These are phyloP conservation scores for Anagrus nilaparvatae DNA, from an alignment of 1,140 invertebrate species.

Conservation along the genomic window DNA sequence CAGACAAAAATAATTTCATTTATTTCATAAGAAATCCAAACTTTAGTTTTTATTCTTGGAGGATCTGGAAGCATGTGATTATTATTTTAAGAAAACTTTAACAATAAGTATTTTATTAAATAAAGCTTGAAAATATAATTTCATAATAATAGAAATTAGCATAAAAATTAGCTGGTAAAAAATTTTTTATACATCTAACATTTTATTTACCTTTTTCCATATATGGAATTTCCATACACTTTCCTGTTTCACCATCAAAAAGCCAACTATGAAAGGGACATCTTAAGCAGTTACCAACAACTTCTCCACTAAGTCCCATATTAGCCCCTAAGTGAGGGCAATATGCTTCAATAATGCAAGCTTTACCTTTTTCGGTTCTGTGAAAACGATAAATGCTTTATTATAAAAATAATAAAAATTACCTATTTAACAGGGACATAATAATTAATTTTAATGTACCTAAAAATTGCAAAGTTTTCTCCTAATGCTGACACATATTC, in stretches of 20 bases:
- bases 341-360: slow-evolving; percentile 68
- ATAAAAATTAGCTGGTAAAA: not conserved
- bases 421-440: too few relatives aligned
- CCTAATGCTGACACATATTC: slow-evolving; percentile 58
- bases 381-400: too few relatives aligned
- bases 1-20: slow-evolving; percentile 72
- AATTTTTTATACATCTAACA: not conserved
- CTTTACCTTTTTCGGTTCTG: slow-evolving; percentile 46
- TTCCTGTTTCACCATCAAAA: slow-evolving; percentile 62
- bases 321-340: slow-evolving; percentile 85
- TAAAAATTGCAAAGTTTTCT: slow-evolving; percentile 67
- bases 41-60: slow-evolving; percentile 48
- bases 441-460: slow-evolving; percentile 29
- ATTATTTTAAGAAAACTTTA: slow-evolving; percentile 12
- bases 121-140: not conserved
- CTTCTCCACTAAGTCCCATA: slow-evolving; percentile 62
- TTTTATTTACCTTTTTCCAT: slow-evolving; percentile 36
- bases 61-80: slow-evolving; percentile 41
- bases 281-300: slow-evolving; percentile 65
- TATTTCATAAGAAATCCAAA: slow-evolving; percentile 56
- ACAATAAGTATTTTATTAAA: slow-evolving; percentile 11
- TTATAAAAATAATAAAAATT: too few relatives aligned
- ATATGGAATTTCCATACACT: slow-evolving; percentile 62
- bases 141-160: not conserved
- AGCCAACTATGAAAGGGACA: slow-evolving; percentile 85